These are phyloP conservation scores for Drosophila peninsularis DNA, from an alignment of 2,888 invertebrate genomes.

Conservation along the genomic window DNA sequence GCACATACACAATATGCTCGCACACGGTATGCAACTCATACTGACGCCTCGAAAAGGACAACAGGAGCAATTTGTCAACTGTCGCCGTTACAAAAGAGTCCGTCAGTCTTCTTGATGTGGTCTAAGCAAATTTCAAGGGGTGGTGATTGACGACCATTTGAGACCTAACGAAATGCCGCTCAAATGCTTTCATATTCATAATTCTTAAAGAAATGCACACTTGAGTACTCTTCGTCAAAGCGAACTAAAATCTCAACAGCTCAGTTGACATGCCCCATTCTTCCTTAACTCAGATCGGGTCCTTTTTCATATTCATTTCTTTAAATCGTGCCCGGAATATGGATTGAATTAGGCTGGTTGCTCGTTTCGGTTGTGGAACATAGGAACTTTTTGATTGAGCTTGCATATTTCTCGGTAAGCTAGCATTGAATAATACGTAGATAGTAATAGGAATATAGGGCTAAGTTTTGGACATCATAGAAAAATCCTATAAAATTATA, in stretches of 20 bases:
- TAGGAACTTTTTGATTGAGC: slow-evolving; percentile 52
- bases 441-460: neutral
- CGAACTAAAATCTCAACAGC: slow-evolving; percentile 69
- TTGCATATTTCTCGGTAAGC: slow-evolving; percentile 40
- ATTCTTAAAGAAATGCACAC: slow-evolving; percentile 77
- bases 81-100: slow-evolving; percentile 62
- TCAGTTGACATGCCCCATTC: slow-evolving; percentile 54
- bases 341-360: slow-evolving; percentile 23
- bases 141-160: slow-evolving; percentile 67
- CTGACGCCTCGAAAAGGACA: slow-evolving; percentile 61
- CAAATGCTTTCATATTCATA: slow-evolving; percentile 69
- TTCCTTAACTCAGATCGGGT: neutral
- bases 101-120: slow-evolving; percentile 36
- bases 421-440: slow-evolving; percentile 7
- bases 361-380: slow-evolving; percentile 31
- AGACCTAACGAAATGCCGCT: slow-evolving; percentile 48
- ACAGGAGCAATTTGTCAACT: slow-evolving; percentile 72
- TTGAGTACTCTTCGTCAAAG: slow-evolving; percentile 55
- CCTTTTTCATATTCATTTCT: slow-evolving; percentile 18
- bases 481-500: slow-evolving; percentile 20
- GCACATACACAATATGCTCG: slow-evolving; percentile 3
- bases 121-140: slow-evolving; percentile 45
- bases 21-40: slow-evolving; percentile 1
- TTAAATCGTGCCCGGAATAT: slow-evolving; percentile 13
- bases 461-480: neutral